phyloP scores from a whole-genome alignment of 2,888 invertebrate species.

The Argyra leucocephala region DNA sequence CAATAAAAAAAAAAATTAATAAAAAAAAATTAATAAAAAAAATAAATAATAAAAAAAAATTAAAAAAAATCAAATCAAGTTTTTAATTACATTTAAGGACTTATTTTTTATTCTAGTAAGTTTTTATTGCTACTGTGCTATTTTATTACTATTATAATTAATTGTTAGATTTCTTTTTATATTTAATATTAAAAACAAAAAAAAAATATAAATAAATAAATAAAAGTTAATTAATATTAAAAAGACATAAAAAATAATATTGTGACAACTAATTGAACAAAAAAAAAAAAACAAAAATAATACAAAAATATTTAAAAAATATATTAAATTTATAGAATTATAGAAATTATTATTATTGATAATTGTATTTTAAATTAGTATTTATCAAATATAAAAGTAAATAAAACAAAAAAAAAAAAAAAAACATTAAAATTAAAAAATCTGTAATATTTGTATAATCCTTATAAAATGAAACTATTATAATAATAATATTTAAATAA shows the following conservation, averaged over 20 bases:
- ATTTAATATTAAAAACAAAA: not conserved
- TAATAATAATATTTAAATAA: not conserved
- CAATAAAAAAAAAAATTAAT: not conserved
- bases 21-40: not conserved
- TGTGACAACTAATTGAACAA: not conserved
- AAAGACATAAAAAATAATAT: not conserved
- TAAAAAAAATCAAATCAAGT: not conserved
- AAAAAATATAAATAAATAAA: not conserved
- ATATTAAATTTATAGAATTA: not conserved
- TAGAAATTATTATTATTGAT: not conserved
- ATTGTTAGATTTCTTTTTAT: slow-evolving; percentile 6
- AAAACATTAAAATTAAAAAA: no score
- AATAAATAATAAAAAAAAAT: not conserved
- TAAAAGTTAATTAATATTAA: not conserved
- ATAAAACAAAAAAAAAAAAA: no score
- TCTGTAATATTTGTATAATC: slow-evolving; percentile 4
- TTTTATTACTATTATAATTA: not conserved
- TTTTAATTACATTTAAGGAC: not conserved
- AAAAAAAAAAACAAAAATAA: not conserved
- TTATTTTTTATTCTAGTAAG: slow-evolving; percentile 1
- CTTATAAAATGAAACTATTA: not conserved
- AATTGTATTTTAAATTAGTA: slow-evolving; percentile 1
- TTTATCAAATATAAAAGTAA: not conserved
- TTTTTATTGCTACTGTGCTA: slow-evolving; percentile 1
- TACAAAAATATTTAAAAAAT: not conserved